Percentiles rank a stretch among this genome's conserved stretches.
Evolutionary conservation across 2,888 invertebrate genomes (phyloP).

Genomic region (Amphipyra tragopoginis): DNA sequence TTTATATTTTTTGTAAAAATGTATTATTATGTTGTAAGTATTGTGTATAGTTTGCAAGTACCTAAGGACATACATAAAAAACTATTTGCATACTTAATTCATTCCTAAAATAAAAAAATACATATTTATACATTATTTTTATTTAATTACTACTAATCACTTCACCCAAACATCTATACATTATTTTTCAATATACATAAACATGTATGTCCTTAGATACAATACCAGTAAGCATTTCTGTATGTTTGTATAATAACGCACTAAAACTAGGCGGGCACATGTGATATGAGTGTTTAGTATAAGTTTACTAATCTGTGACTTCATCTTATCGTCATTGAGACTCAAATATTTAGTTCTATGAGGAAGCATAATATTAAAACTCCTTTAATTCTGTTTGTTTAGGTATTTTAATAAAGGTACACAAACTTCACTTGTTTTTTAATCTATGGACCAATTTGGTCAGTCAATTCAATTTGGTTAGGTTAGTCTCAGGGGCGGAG

Average conservation of each 20-base stretch:
- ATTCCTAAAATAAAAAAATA: too few species aligned
- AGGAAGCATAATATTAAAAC: too few species aligned
- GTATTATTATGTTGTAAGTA: constrained; percentile 52
- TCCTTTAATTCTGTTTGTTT: too few species aligned
- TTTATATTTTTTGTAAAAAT: constrained; percentile 49
- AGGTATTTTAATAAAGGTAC: too few species aligned
- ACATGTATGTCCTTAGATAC: constrained; percentile 37
- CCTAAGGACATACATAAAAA: constrained; percentile 31
- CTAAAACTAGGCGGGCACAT: constrained; percentile 63
- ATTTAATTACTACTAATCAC: too few species aligned
- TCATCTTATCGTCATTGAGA: constrained; percentile 11
- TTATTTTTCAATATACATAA: not conserved
- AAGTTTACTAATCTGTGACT: constrained; percentile 10
- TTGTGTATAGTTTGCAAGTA: constrained; percentile 52
- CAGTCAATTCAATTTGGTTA: too few species aligned
- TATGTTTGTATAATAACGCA: constrained; percentile 48
- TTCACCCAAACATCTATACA: not conserved
- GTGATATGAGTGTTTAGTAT: constrained; percentile 60
- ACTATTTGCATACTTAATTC: not conserved
- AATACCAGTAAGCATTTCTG: constrained; percentile 43
- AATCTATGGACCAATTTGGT: too few species aligned
- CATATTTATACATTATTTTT: too few species aligned
- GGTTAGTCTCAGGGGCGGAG: too few species aligned
- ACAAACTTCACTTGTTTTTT: too few species aligned
- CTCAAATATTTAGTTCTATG: too few species aligned